Base-by-base conservation (phyloP, 2,797 vertebrate species). In the Onychomys torridus region DNA sequence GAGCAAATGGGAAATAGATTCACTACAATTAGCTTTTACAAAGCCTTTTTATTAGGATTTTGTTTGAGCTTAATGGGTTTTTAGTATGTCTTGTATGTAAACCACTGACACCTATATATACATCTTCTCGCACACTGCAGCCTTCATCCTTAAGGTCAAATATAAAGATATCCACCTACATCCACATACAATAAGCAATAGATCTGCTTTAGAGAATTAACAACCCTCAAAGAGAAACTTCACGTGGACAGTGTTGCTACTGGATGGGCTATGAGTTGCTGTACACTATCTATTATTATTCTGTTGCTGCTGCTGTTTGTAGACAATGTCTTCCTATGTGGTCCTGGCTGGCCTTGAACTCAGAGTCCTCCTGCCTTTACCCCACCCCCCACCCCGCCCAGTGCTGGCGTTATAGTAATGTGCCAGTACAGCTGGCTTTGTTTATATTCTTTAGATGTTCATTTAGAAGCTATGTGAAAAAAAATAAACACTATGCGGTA, bases 401-500 rank as follows among this genome's bases (percentile, higher is more conserved):
- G 32, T 52, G 2, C 43, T 90, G 34, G 43, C 5, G 25, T 65
- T 29, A 78, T 8, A 29, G 12, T 25, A n/a, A 10, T 37, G 57
- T 14, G 7, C 32, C 57, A 77, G 19, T 14, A 49, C 75, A 78
- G 29, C 2, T 77, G 11, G 43, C 43, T 65, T 17, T 52, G 75
- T 67, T 78, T 78, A 49, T 13, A 65, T 71, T 77, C 16, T 37
- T 81, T 46, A 65, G 29, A 6, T 13, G 6, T 89, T 37, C 10
- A 75, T 79, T 92, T 89, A 84, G 52, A 93, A 87, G 86, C 81
- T 34, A 19, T 79, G 9, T 32, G 21, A n/a, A 92, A 88, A 87
- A 55, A 95, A 83, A 95, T 23, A 78, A 94, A 90, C 71, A 21
- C 46, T 65, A 17, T 65, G 5, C 55, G 13, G 10, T 19, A 89